Percentiles rank a stretch among this genome's conserved stretches.
Conservation (phyloP, 1,140 invertebrate genomes). For the Oreohelix idahoensis region DNA sequence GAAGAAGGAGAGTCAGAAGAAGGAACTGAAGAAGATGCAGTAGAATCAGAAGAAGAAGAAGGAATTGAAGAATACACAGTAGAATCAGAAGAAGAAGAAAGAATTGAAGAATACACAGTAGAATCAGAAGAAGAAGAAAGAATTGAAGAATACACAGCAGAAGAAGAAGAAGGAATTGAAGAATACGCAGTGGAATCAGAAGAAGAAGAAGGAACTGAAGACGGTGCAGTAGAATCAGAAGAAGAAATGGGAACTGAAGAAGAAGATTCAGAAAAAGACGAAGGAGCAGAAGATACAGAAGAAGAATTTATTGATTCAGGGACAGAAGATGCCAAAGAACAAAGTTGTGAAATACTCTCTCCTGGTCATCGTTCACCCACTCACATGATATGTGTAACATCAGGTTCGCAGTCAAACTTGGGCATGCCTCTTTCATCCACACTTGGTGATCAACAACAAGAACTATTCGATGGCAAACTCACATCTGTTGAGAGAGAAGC, state of each 20-base stretch:
- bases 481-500: not conserved
- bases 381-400: not conserved
- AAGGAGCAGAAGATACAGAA: not conserved
- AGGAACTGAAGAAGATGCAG: conserved; percentile 61
- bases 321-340: not conserved
- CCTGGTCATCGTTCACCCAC: not conserved
- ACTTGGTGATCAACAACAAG: conserved; percentile 61
- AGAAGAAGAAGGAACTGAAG: not conserved
- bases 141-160: not conserved
- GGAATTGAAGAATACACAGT: conserved; percentile 71
- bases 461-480: conserved; percentile 50
- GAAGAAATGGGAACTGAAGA: not conserved
- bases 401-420: not conserved
- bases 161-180: not conserved
- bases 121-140: not conserved
- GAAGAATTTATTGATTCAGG: not conserved
- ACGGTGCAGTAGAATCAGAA: conserved; percentile 43
- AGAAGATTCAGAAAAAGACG: not conserved
- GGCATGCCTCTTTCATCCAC: conserved; percentile 65
- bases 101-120: not conserved
- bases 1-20: conserved; percentile 47
- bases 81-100: conserved; percentile 28
- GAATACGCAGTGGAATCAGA: conserved; percentile 31
- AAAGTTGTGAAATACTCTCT: not conserved
- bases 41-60: conserved; percentile 73